A percentile compares a stretch with the other conserved stretches of the same genome.
These are phyloP conservation scores for Porites rus DNA, from an alignment of 92 coral and sea anemone genomes.

Conservation along the genomic window DNA sequence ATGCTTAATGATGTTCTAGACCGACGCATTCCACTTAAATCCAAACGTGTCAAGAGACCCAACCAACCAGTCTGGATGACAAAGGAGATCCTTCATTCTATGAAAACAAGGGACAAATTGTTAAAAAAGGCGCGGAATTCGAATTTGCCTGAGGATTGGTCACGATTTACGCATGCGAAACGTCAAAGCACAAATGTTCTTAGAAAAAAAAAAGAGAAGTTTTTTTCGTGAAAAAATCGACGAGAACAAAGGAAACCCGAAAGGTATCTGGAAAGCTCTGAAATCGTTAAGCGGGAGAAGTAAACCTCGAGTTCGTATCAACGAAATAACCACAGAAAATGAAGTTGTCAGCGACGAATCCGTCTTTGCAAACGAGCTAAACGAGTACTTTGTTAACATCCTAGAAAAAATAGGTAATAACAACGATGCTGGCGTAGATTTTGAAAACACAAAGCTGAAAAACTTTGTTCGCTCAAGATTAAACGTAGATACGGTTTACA, in stretches of 20 bases:
- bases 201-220: conserved; percentile 39
- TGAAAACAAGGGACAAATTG: conserved; percentile 27
- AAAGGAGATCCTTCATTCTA: conserved; percentile 25
- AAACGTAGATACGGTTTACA: too few species aligned
- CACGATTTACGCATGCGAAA: conserved; percentile 36
- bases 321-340: conserved; percentile 1
- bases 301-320: conserved; percentile 21
- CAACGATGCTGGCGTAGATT: conserved; percentile 27
- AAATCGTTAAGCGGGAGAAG: conserved; percentile 48
- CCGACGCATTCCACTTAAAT: conserved; percentile 5
- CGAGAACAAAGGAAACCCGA: conserved; percentile 65
- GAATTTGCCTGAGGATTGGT: conserved; percentile 35
- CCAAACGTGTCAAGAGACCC: conserved; percentile 47
- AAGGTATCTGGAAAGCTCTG: conserved; percentile 53
- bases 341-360: conserved; percentile 21
- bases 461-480: conserved; percentile 5
- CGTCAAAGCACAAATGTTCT: conserved; percentile 42
- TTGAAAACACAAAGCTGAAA: conserved; percentile 41
- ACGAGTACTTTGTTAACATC: conserved; percentile 46
- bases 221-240: conserved; percentile 57
- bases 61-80: conserved; percentile 44
- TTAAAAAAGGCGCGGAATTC: conserved; percentile 35
- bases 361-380: conserved; percentile 38
- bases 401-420: conserved; percentile 14
- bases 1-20: conserved; percentile 33